Percentiles rank a stretch among this genome's conserved stretches.
These are phyloP conservation scores for Ascidia mentula DNA, from an alignment of 23 tunicate species.

Conservation along the genomic window DNA sequence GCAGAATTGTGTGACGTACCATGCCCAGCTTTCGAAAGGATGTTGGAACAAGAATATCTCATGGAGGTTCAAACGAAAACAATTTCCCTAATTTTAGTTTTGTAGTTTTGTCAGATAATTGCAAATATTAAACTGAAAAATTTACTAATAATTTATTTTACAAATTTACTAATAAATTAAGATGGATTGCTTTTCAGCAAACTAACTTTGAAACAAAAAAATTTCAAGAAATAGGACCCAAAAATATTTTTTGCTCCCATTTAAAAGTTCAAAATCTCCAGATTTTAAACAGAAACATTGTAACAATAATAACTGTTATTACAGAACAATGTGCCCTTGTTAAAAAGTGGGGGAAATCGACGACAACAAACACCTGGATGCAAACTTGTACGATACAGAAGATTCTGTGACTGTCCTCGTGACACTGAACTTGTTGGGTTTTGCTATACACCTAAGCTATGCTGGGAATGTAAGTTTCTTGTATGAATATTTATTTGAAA, in stretches of 20 bases:
- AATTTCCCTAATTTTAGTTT: too few species aligned
- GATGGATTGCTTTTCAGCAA: too few species aligned
- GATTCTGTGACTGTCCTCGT: background rate
- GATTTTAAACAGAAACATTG: background rate
- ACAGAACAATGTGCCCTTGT: background rate
- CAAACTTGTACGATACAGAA: background rate
- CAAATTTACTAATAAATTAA: too few species aligned
- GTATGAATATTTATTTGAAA: background rate
- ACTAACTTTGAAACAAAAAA: background rate
- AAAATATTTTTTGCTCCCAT: too few species aligned
- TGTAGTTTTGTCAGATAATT: too few species aligned
- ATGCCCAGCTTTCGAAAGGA: constrained; percentile 21
- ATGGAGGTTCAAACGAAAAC: constrained; percentile 2
- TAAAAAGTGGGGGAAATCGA: background rate
- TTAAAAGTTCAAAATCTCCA: too few species aligned
- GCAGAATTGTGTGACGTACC: constrained; percentile 9
- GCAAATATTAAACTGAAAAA: too few species aligned
- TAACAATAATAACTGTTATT: background rate
- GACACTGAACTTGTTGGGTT: background rate
- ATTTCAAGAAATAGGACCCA: too few species aligned
- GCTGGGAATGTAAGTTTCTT: constrained; percentile 1
- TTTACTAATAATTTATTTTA: too few species aligned
- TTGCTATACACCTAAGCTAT: background rate
- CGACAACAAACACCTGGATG: background rate
- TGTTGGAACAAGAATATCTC: constrained; percentile 29